These are phyloP conservation scores for Drosophila pseudoananassae DNA, from an alignment of 1,140 invertebrate species.

Conservation along the genomic window DNA sequence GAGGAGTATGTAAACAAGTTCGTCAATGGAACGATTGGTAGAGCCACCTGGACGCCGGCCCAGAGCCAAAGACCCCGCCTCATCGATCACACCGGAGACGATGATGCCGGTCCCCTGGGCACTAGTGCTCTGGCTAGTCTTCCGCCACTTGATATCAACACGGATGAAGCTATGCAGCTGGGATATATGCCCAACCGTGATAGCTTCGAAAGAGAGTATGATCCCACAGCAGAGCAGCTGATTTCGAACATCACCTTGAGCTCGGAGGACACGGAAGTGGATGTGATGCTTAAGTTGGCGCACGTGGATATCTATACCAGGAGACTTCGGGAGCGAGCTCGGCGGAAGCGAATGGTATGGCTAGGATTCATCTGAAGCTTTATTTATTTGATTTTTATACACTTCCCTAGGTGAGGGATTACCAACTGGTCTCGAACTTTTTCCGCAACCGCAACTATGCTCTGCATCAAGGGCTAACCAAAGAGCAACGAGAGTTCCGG, in stretches of 20 bases:
- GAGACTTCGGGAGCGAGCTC: conserved; percentile 92
- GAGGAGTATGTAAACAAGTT: conserved; percentile 96
- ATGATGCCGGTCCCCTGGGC: conserved; percentile 93
- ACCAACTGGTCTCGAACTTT: conserved; percentile 92
- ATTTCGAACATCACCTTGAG: conserved; percentile 92
- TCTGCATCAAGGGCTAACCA: conserved; percentile 78
- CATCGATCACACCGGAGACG: conserved; percentile 90
- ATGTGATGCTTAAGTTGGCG: conserved; percentile 88
- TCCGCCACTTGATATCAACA: conserved; percentile 91
- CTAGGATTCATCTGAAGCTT: neutral
- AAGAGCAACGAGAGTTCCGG: conserved; percentile 87
- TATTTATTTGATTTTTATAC: neutral
- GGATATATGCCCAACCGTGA: conserved; percentile 98
- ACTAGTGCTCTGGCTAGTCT: conserved; percentile 86
- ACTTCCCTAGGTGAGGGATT: conserved; percentile 87
- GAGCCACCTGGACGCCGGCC: conserved; percentile 91
- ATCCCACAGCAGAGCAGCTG: conserved; percentile 95
- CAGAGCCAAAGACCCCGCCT: conserved; percentile 87
- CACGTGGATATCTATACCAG: conserved; percentile 95
- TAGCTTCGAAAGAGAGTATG: conserved; percentile 98
- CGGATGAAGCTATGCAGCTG: conserved; percentile 93
- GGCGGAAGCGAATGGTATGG: conserved; percentile 91
- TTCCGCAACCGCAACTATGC: conserved; percentile 86
- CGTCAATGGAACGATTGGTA: conserved; percentile 95
- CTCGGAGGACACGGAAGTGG: conserved; percentile 94